Evolutionary conservation across 2,113 vertebrate genomes (phyloP).

Genomic region (Podarcis muralis): DNA sequence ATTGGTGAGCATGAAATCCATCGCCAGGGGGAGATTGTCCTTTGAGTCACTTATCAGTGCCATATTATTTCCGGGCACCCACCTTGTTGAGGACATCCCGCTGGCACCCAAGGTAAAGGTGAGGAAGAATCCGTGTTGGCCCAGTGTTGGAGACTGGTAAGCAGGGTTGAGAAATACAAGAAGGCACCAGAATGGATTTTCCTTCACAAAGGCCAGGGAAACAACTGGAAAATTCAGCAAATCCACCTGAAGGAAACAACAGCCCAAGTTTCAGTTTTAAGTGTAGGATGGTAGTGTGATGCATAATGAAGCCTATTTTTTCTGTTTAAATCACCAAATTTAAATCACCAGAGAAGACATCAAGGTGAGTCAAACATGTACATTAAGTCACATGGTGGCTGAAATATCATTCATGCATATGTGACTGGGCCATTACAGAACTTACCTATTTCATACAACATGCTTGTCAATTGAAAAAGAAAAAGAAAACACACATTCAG

Average conservation of each 20-base stretch:
- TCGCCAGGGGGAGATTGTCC: neutral
- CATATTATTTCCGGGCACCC: conserved; percentile 34
- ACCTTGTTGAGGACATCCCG: conserved; percentile 95
- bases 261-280: neutral
- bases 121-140: conserved; percentile 93
- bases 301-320: neutral
- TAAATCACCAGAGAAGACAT: neutral
- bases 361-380: neutral
- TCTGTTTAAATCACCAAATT: too few relatives aligned
- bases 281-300: neutral
- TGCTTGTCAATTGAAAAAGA: neutral
- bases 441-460: neutral
- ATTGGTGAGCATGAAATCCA: neutral
- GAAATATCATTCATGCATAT: neutral
- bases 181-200: conserved; percentile 85
- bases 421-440: neutral
- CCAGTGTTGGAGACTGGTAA: conserved; percentile 86
- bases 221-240: conserved; percentile 87
- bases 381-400: neutral
- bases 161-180: conserved; percentile 90
- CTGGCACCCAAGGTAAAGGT: conserved; percentile 96
- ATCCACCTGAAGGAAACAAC: conserved; percentile 84
- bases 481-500: neutral
- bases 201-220: conserved; percentile 95
- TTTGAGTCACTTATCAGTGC: neutral